Evolutionary conservation across 2,888 invertebrate genomes (phyloP).

Genomic region (Julus scanicus): DNA sequence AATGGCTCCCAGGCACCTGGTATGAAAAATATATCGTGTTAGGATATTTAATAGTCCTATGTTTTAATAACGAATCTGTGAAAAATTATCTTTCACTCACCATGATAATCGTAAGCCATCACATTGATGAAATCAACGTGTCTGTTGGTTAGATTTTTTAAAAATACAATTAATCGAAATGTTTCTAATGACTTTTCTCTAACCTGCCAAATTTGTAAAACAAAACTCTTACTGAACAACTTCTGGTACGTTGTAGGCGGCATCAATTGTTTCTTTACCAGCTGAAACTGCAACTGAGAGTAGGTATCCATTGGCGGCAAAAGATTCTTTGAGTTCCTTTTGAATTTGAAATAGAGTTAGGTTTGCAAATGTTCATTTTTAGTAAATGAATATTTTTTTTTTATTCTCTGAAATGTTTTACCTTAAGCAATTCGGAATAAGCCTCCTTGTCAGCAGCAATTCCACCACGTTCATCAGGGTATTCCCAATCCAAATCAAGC

Average conservation of each 20-base stretch:
- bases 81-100: constrained; percentile 53
- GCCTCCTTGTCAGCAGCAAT: constrained; percentile 65
- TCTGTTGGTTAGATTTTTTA: constrained; percentile 57
- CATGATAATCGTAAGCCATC: constrained; percentile 65
- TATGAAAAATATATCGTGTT: neutral
- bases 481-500: constrained; percentile 64
- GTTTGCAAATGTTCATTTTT: neutral
- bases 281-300: constrained; percentile 74
- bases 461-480: constrained; percentile 63
- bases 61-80: neutral
- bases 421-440: constrained; percentile 69
- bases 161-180: constrained; percentile 60
- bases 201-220: neutral
- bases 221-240: constrained; percentile 64
- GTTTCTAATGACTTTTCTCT: constrained; percentile 63
- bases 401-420: constrained; percentile 38
- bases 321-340: constrained; percentile 71
- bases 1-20: constrained; percentile 61
- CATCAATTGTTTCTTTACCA: constrained; percentile 66
- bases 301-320: constrained; percentile 70
- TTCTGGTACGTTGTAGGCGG: constrained; percentile 73
- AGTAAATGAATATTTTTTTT: neutral
- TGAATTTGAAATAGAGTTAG: neutral
- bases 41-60: neutral
- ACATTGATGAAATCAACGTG: constrained; percentile 64